Conservation (phyloP, 2,113 vertebrate species). For the Lethenteron camtschaticum region DNA sequence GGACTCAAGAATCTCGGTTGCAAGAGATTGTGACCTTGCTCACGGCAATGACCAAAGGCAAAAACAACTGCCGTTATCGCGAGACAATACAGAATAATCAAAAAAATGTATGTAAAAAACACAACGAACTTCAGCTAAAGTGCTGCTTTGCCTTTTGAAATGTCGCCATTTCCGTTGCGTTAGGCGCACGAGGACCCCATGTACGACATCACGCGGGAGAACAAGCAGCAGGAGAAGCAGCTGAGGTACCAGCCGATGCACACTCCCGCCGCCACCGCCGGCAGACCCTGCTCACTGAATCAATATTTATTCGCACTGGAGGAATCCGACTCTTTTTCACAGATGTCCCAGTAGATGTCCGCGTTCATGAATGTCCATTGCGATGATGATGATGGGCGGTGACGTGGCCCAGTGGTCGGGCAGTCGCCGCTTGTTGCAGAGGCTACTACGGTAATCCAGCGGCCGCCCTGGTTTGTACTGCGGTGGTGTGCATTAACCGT, state of each 20-base stretch:
- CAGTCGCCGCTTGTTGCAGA: no score
- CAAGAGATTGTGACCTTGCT: background rate
- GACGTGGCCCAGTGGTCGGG: background rate
- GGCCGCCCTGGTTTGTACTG: no score
- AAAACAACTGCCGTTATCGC: background rate
- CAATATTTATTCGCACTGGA: background rate
- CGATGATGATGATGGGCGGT: background rate
- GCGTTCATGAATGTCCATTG: background rate
- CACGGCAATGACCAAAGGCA: background rate
- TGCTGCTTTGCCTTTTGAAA: background rate
- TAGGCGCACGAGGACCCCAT: conserved; percentile 90
- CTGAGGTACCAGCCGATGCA: conserved; percentile 30
- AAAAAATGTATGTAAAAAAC: background rate
- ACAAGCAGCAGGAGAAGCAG: conserved; percentile 65
- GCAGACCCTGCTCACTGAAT: background rate
- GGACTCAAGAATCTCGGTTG: no score
- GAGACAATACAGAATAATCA: background rate
- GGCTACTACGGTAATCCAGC: no score
- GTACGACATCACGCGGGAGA: conserved; percentile 73
- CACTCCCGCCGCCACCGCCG: background rate
- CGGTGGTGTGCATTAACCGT: no score
- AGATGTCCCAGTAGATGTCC: background rate
- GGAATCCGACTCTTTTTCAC: background rate
- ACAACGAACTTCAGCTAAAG: background rate
- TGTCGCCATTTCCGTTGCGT: conserved; percentile 3